phyloP scores from a whole-genome alignment of 2,888 invertebrate genomes.

The Philereme vetulata region DNA sequence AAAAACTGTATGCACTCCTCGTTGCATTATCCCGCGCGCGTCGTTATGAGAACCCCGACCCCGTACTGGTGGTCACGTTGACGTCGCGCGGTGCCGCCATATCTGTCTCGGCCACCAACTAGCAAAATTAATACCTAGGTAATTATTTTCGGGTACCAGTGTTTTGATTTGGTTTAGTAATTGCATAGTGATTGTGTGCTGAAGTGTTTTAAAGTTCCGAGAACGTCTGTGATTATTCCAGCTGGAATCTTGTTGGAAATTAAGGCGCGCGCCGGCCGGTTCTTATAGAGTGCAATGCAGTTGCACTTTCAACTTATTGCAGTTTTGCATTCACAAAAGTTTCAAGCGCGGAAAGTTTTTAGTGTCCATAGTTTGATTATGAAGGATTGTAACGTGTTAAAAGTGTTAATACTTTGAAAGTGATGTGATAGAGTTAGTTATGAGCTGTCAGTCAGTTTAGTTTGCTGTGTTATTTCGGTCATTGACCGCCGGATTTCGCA shows the following conservation, averaged over 20 bases:
- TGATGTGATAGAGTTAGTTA: constrained; percentile 72
- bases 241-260: constrained; percentile 79
- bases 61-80: constrained; percentile 88
- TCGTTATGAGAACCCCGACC: constrained; percentile 92
- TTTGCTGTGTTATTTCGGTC: constrained; percentile 82
- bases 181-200: constrained; percentile 69
- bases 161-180: constrained; percentile 60
- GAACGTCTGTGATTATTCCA: constrained; percentile 65
- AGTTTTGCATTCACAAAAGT: constrained; percentile 81
- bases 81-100: constrained; percentile 88
- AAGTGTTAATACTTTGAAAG: constrained; percentile 72
- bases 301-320: constrained; percentile 84
- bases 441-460: constrained; percentile 72
- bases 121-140: constrained; percentile 83
- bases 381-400: constrained; percentile 68
- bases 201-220: constrained; percentile 66
- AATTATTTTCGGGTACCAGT: constrained; percentile 81
- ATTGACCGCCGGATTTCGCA: constrained; percentile 82
- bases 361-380: constrained; percentile 63
- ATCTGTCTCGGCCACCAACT: constrained; percentile 86
- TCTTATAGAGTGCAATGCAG: constrained; percentile 83
- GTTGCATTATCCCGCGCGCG: constrained; percentile 89
- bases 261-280: constrained; percentile 82
- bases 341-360: constrained; percentile 80
- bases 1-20: constrained; percentile 84